Base-by-base conservation (phyloP, 2,113 vertebrate genomes). In the Aviceda subcristata region DNA sequence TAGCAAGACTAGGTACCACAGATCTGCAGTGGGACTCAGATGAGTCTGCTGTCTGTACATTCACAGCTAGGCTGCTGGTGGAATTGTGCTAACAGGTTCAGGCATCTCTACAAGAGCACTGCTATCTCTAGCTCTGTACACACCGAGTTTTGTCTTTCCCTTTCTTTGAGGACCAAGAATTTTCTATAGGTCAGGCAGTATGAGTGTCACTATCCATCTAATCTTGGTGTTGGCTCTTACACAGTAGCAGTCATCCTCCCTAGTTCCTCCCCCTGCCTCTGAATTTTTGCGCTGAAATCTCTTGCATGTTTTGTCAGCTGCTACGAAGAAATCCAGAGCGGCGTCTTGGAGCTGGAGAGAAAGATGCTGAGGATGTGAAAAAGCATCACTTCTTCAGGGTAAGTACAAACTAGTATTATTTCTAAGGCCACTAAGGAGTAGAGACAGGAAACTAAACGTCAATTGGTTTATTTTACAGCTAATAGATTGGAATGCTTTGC, bases 311-410 rank as follows among this genome's bases (percentile, higher is more conserved):
- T 86, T 96, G 41, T 71, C 97, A 99, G 99, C 98, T 99, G 79
- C 96, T 99, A 94, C 98, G 99, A 96, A 98, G 99, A 98, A 99
- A 99, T 95, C 99, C 99, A 59, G 99, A 99, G 67, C 97, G 99
- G 23, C 99, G 99, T 34, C 99, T 99, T 53, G 99, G 99, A 87
- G 99, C 99, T 50, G 99, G 99, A 92, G 99, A 99, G 91, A 98
- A 98, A 74, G 99, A 99, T 60, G 99, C 99, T 7, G 99, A 99
- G 96, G 99, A 99, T 95, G 99, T 99, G 26, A 99, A 99, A 97
- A 99, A 99, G 82, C 99, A 99, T 97, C 98, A 99, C 20, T 99
- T 99, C 97, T 99, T 99, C 97, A 99, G 99, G 97, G 99, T 99
- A 96, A 96, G 98, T 90, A 60, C 38, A 39, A 90, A 38, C 46